phyloP scores from a whole-genome alignment of 2,113 vertebrate species.

The Vanacampus margaritifer region DNA sequence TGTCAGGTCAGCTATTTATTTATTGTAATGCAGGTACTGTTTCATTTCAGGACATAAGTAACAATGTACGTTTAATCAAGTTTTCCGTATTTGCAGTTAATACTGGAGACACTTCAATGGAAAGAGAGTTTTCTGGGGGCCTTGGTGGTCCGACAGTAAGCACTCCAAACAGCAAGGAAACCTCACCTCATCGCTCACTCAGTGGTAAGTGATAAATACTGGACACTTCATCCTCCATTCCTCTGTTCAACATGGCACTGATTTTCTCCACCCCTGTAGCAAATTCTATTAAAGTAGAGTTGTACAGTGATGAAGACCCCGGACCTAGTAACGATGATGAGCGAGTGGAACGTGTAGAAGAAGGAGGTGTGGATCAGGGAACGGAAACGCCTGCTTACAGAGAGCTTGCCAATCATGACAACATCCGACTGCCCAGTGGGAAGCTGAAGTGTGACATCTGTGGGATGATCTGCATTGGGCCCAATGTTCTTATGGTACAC shows the following conservation, averaged over 20 bases:
- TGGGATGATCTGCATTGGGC: slow-evolving; percentile 96
- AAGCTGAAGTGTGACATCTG: slow-evolving; percentile 95
- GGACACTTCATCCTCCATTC: neutral
- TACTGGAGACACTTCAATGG: slow-evolving; percentile 91
- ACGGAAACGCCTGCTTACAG: slow-evolving; percentile 82
- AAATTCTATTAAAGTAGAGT: slow-evolving; percentile 97
- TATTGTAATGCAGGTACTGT: too few relatives aligned
- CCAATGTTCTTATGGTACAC: slow-evolving; percentile 98
- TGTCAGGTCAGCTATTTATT: slow-evolving; percentile 78
- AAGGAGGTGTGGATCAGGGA: slow-evolving; percentile 65
- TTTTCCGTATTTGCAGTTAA: slow-evolving; percentile 59
- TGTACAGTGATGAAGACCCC: slow-evolving; percentile 94
- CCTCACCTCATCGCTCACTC: slow-evolving; percentile 89
- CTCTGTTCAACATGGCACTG: neutral
- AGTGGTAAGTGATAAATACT: slow-evolving; percentile 79
- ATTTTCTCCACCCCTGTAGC: slow-evolving; percentile 58
- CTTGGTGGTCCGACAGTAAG: slow-evolving; percentile 88
- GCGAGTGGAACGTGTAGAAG: slow-evolving; percentile 77
- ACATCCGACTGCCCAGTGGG: slow-evolving; percentile 86
- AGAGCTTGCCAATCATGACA: slow-evolving; percentile 79
- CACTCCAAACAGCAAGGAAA: slow-evolving; percentile 94
- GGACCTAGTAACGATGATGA: slow-evolving; percentile 77
- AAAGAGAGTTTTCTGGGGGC: slow-evolving; percentile 89
- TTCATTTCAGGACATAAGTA: neutral
- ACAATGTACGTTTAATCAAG: neutral